phyloP scores from a whole-genome alignment of 2,113 vertebrate species.

The Choloepus hoffmanni region DNA sequence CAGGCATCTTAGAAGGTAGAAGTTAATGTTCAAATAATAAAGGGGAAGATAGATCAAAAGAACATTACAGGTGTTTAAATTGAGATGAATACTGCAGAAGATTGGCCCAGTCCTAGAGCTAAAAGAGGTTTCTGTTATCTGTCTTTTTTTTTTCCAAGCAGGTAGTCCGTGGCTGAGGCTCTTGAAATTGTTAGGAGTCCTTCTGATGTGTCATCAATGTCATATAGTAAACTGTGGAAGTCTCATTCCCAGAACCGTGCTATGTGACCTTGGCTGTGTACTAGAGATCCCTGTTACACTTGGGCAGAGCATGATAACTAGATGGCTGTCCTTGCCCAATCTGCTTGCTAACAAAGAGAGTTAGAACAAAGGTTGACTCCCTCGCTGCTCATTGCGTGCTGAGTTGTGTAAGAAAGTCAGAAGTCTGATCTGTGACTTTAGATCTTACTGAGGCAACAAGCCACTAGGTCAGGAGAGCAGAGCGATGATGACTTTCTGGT shows the following conservation, averaged over 20 bases:
- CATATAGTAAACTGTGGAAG: slow-evolving; percentile 50
- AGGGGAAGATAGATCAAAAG: neutral
- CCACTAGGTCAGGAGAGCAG: neutral
- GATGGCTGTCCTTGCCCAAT: neutral
- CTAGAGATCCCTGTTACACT: neutral
- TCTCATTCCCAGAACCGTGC: neutral
- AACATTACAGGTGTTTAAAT: neutral
- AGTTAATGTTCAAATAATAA: slow-evolving; percentile 40
- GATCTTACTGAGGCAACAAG: neutral
- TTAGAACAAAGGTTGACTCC: slow-evolving; percentile 56
- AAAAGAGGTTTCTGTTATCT: neutral
- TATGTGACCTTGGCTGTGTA: neutral
- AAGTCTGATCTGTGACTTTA: neutral
- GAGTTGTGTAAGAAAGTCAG: neutral
- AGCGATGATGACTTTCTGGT: neutral
- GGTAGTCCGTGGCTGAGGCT: neutral
- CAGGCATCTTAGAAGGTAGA: slow-evolving; percentile 57
- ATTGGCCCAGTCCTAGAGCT: neutral
- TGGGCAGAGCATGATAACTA: neutral
- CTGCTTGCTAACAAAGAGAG: neutral
- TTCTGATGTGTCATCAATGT: slow-evolving; percentile 54
- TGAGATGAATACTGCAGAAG: neutral
- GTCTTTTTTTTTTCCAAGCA: neutral
- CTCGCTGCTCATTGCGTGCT: neutral
- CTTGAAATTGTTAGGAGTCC: slow-evolving; percentile 54